A percentile compares a stretch with the other conserved stretches of the same genome.
Conservation (phyloP, 2,113 vertebrate genomes). For the Cyanistes caeruleus region DNA sequence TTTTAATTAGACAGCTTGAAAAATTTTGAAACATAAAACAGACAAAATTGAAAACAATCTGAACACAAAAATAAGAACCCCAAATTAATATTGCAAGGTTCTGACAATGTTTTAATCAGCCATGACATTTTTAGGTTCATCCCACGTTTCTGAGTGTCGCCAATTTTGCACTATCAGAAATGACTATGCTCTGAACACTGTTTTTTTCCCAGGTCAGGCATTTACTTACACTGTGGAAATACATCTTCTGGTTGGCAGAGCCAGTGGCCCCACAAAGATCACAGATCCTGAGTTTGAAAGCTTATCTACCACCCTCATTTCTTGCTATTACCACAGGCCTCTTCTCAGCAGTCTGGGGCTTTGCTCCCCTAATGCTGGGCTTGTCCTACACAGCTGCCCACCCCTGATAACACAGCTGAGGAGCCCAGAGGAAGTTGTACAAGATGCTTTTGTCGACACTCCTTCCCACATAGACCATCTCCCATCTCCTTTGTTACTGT, state of each 20-base stretch:
- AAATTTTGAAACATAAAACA: not conserved
- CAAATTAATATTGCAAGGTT: not conserved
- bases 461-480: conserved; percentile 58
- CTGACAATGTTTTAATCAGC: not conserved
- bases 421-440: conserved; percentile 72
- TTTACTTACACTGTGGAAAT: not conserved
- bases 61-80: not conserved
- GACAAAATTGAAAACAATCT: not conserved
- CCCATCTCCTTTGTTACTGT: conserved; percentile 56
- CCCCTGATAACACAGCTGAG: conserved; percentile 60
- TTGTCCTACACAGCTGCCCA: conserved; percentile 45
- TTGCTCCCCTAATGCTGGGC: conserved; percentile 1
- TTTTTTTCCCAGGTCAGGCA: not conserved
- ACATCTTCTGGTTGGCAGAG: not conserved
- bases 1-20: not conserved
- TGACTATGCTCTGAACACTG: not conserved
- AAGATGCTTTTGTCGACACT: conserved; percentile 67
- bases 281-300: not conserved
- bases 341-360: conserved; percentile 25
- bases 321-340: conserved; percentile 19
- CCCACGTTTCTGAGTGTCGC: not conserved
- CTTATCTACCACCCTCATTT: conserved; percentile 16
- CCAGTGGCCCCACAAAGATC: not conserved
- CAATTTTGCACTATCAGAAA: not conserved
- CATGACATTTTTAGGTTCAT: not conserved